phyloP scores from a whole-genome alignment of 2,113 vertebrate species.

The Acanthisitta chloris region DNA sequence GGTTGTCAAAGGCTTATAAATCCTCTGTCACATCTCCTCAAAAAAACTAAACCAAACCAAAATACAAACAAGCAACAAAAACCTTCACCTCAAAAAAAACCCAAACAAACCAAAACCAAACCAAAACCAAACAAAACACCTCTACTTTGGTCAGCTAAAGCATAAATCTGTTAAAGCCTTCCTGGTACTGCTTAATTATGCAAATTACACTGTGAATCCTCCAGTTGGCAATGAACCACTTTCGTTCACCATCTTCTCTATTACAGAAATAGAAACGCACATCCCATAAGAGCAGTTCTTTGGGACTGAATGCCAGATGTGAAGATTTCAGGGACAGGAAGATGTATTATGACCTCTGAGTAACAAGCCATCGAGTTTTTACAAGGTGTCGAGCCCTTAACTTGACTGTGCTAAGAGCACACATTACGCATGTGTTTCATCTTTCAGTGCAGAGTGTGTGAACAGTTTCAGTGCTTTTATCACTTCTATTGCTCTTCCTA shows the following conservation, averaged over 20 bases:
- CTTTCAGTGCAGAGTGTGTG: not conserved
- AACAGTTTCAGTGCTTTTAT: not conserved
- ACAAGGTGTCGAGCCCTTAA: slow-evolving; percentile 1
- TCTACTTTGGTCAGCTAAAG: not conserved
- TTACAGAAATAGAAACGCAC: not conserved
- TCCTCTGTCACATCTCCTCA: not conserved
- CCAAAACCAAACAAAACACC: not conserved
- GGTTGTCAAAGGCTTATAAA: not conserved
- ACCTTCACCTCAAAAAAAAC: too few species aligned
- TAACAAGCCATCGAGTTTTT: not conserved
- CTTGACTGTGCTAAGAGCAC: not conserved
- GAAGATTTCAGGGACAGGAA: not conserved
- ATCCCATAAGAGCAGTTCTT: not conserved
- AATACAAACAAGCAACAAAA: too few species aligned
- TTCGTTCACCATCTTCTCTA: not conserved
- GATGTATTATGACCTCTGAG: not conserved
- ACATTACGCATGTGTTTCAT: not conserved
- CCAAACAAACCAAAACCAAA: not conserved
- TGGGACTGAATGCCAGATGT: slow-evolving; percentile 19
- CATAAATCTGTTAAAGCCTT: not conserved
- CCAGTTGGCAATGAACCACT: not conserved
- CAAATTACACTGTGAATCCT: not conserved
- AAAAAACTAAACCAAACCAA: not conserved
- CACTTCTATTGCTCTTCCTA: not conserved
- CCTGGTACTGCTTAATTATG: not conserved